These are phyloP conservation scores for Tor tambroides DNA, from an alignment of 2,113 vertebrate genomes.

Conservation along the genomic window DNA sequence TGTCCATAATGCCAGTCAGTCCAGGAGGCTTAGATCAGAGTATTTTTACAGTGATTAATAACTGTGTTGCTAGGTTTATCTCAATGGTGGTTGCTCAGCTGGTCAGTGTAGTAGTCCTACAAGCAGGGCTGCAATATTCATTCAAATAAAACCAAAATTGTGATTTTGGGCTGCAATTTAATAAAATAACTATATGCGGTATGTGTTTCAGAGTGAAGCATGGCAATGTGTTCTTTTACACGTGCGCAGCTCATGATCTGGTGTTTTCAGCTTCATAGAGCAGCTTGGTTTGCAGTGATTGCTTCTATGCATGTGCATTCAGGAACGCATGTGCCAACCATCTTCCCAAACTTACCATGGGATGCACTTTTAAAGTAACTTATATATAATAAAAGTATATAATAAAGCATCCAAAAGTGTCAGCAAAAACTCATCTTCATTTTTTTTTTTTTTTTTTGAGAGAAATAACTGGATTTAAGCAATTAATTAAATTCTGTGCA, in stretches of 20 bases:
- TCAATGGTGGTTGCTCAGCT: background rate
- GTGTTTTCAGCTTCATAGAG: background rate
- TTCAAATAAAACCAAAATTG: background rate
- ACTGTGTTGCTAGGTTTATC: background rate
- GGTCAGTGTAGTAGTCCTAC: background rate
- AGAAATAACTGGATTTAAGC: too few species aligned
- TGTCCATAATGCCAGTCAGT: background rate
- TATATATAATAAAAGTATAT: too few species aligned
- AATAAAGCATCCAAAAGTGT: too few species aligned
- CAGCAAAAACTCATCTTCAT: too few species aligned
- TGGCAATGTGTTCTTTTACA: too few species aligned
- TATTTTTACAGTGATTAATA: slow-evolving; percentile 2
- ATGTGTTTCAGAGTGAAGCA: background rate
- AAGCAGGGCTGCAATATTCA: background rate
- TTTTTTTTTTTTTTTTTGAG: too few species aligned
- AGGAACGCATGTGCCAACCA: background rate
- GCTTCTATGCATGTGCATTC: background rate
- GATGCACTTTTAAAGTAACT: too few species aligned
- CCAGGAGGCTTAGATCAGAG: background rate
- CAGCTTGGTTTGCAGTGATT: background rate
- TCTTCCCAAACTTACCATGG: too few species aligned
- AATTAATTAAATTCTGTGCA: too few species aligned
- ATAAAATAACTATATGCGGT: background rate
- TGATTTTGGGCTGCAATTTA: background rate
- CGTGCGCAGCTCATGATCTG: too few species aligned